Evolutionary conservation across 2,888 invertebrate species (phyloP), one percentile per base, ranked within the genome.

Genomic region (Physocephala rufipes): DNA sequence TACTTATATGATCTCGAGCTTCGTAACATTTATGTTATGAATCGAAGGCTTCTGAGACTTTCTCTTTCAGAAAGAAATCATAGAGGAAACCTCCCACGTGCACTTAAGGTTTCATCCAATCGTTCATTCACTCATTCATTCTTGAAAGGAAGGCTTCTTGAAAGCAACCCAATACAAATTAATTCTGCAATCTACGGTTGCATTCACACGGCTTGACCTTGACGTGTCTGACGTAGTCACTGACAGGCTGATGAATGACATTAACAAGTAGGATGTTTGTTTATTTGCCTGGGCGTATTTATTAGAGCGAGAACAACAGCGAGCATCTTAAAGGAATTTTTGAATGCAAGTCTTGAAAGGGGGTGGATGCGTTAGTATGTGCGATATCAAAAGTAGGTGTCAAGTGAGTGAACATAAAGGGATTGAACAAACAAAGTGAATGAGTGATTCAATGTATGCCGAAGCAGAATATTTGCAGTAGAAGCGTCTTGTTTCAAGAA

Each of bases 121-220:
- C 15, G 55, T 21, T 15, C 28, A 30, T 21, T 19, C 12, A 43
- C 36, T 43, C 53, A 67, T 58, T 59, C 45, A 67, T 59, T 67
- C n/a, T n/a, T n/a, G n/a, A n/a, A n/a, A n/a, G n/a, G n/a, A n/a
- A n/a, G n/a, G 58, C 58, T 19, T 58, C n/a, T n/a, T n/a, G n/a
- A n/a, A n/a, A 28, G 3, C 26, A 43, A 58, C 67, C 43, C 47
- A 58, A 67, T 67, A 58, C 21, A 67, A 67, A 67, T 67, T 59
- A 67, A 59, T 67, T 59, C 24, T n/a, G 19, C 24, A 26, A 43
- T 45, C 47, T 47, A 28, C 47, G 47, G 58, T 28, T 58, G 45
- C 59, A 59, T 47, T 47, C 67, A 59, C 43, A 47, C 26, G 26
- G 58, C 9, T 36, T 36, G 36, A 36, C 59, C 58, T 58, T 58